Evolutionary conservation across 2,888 invertebrate genomes (phyloP), one percentile per base, ranked within the genome.

Genomic region (Argyresthia goedartella): DNA sequence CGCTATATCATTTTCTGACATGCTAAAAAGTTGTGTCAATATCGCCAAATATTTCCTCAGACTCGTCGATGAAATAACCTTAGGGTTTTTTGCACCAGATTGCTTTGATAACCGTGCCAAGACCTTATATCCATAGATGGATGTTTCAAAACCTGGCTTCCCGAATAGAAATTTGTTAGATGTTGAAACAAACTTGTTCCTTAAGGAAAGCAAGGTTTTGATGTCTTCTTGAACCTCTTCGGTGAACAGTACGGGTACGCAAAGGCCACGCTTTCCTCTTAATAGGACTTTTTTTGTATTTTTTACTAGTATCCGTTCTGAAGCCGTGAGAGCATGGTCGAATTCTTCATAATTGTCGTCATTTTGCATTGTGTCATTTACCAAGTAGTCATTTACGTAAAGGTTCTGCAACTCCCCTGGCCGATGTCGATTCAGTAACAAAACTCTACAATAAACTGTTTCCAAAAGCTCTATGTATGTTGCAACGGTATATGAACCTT

Each of bases 41-140:
- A 10, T 47, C 13, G 62, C 61, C 50, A 66, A 59, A 60, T 66
- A 64, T 58, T 66, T 67, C 51, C 64, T 55, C 6, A 69, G 59
- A 50, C 61, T 56, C 41, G 65, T 66, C 34, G 61, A 62, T 2
- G 65, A 57, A 8, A 65, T 60, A 33, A 63, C 52, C 62, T 55
- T 61, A 14, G 63, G 63, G 3, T 66, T 50, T 61, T 66, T 65
- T 2, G 63, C 62, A 4, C 62, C 61, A 42, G 54, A 61, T 53
- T 53, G 25, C 49, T 48, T 60, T 0, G 62, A 55, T 51, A 60
- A 50, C 45, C 51, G 62, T 59, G 66, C 62, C 8, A 67, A 25
- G 15, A 61, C 57, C 59, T 68, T 66, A 49, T 66, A 67, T 6
- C 63, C 66, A 60, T 56, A 62, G 15, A 58, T 56, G 42, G 55